Base-by-base conservation (phyloP, 2,797 vertebrate genomes). In the Toxotes lorentzi region DNA sequence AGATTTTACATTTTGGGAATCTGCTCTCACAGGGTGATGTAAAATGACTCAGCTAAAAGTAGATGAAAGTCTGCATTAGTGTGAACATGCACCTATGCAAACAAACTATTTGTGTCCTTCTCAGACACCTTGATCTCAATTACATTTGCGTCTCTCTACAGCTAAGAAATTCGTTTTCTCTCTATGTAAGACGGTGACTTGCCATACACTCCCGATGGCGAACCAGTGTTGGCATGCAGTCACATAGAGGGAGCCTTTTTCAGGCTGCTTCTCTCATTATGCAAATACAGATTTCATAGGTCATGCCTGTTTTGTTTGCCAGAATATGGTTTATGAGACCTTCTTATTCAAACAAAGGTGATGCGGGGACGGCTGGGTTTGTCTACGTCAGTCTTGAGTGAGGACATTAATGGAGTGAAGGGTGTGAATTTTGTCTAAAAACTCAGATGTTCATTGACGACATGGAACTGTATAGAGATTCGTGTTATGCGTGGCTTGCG, bases 251-350 rank as follows among this genome's bases (percentile, higher is more conserved):
- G 56, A 67, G 5, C 74, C 56, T 81, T 87, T 84, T 89, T 84
- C 79, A 84, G 84, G 76, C 77, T 50, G 65, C 82, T 92, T 92
- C 93, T 94, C 86, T 91, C 82, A 91, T 94, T 93, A 94, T 93
- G 88, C 79, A 90, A 92, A 94, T 91, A 43, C 19, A 47, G 73
- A 84, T 90, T 91, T 92, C 91, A 93, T 91, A 89, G 92, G 90
- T 94, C 91, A 93, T 43, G 62, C 66, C 86, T 82, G 70, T 91
- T 92, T 91, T 89, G 79, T 87, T 89, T 34, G 4, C 51, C 51
- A 70, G 75, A 83, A 73, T 84, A 70, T 93, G 88, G 92, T 91
- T 93, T 84, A 93, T 90, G 88, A 90, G 72, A 30, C 79, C 75
- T 73, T 84, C 79, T 83, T 79, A 78, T 82, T 83, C 57, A 79